phyloP scores from a whole-genome alignment of 1,140 invertebrate species.

The Zaprionus nigranus region DNA sequence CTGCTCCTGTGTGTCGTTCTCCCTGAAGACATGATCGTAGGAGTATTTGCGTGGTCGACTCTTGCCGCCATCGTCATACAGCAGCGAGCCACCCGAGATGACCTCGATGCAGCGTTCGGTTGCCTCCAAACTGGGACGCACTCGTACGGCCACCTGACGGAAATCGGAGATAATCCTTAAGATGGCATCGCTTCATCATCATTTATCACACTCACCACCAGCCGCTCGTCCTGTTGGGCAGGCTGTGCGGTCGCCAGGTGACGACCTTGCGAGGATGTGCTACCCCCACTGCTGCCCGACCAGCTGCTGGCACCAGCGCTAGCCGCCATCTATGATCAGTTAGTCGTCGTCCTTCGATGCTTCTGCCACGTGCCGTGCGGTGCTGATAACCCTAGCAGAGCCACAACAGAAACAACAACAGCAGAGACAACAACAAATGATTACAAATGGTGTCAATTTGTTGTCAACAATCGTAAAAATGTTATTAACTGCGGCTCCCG shows the following conservation, averaged over 20 bases:
- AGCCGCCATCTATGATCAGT: conserved; percentile 52
- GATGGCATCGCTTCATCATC: neutral
- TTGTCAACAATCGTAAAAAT: conserved; percentile 78
- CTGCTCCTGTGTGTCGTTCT: conserved; percentile 91
- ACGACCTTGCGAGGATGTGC: conserved; percentile 67
- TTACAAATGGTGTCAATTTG: conserved; percentile 80
- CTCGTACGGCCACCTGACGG: conserved; percentile 79
- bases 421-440: conserved; percentile 36
- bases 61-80: conserved; percentile 84
- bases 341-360: conserved; percentile 51
- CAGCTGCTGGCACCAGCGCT: conserved; percentile 70
- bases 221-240: conserved; percentile 67
- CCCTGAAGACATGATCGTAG: conserved; percentile 94
- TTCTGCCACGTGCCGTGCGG: conserved; percentile 53
- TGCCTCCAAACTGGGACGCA: conserved; percentile 74
- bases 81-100: conserved; percentile 72
- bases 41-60: conserved; percentile 90
- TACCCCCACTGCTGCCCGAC: conserved; percentile 80
- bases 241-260: conserved; percentile 54
- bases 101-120: conserved; percentile 83
- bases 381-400: conserved; percentile 52
- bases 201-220: conserved; percentile 61
- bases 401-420: conserved; percentile 13
- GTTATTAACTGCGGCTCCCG: conserved; percentile 55
- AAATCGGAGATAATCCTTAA: neutral